Evolutionary conservation across 2,113 vertebrate genomes (phyloP), one percentile per base, ranked within the genome.

Genomic region (Ciconia boyciana): DNA sequence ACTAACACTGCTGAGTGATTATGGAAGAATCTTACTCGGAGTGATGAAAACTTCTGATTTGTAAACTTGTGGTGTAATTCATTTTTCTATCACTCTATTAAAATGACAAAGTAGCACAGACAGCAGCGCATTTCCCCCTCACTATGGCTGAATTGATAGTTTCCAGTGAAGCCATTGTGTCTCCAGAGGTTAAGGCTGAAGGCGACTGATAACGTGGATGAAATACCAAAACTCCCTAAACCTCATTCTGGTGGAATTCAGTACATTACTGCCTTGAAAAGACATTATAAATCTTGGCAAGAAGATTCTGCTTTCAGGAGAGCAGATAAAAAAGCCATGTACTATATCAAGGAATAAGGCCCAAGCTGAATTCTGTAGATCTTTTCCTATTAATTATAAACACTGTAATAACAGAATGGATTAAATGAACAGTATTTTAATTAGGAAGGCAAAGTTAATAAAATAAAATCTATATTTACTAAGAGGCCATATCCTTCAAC

Each of bases 141-240:
- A 11, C n/a, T 75, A 39, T 70, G 79, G 39, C 65, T 96, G 81
- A 97, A 91, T 34, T 66, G 68, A 95, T 83, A 46, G 51, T 49
- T 94, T 79, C 49, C 72, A 83, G 26, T 61, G 71, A 70, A 96
- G 82, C 48, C 7, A 3, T 49, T 70, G 7, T 61, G 48, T 75
- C 89, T 94, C 94, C 66, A 41, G 95, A 94, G 87, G 70, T 84
- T 95, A 87, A 95, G 91, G 74, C 69, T 96, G 93, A 97, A 98
- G 83, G 81, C n/a, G 3, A 82, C 69, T 80, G 72, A 90, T 94
- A 97, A 97, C 34, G 43, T 94, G 94, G 77, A 68, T 79, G 48
- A 98, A 98, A 93, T 95, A 97, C n/a, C 32, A 94, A 96, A 97
- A 91, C 25, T 16, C 70, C 93, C 44, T 89, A 87, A 94, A 64